Conservation (phyloP, 2,888 invertebrate species). For the Eledone cirrhosa region DNA sequence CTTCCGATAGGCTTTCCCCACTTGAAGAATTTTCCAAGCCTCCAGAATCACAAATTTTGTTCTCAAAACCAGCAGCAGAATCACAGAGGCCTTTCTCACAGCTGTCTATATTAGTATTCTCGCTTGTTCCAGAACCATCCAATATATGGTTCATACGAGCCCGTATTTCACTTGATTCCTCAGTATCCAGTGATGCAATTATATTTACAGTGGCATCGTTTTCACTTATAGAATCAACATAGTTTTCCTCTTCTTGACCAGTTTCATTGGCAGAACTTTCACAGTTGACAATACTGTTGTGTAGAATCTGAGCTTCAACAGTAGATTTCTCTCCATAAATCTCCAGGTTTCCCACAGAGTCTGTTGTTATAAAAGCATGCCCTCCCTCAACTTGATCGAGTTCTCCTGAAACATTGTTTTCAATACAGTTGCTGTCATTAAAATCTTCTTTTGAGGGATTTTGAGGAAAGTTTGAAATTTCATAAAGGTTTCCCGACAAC, state of each 20-base stretch:
- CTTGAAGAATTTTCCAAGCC: not conserved
- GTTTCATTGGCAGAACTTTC: not conserved
- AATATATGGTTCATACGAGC: constrained; percentile 16
- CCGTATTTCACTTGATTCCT: not conserved
- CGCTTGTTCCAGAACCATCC: not conserved
- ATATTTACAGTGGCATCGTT: constrained; percentile 15
- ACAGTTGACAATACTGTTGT: not conserved
- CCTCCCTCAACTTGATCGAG: not conserved
- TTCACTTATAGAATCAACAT: constrained; percentile 4
- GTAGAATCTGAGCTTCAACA: not conserved
- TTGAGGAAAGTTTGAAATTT: constrained; percentile 12
- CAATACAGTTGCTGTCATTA: constrained; percentile 1
- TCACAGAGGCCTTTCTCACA: constrained; percentile 22
- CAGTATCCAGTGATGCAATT: constrained; percentile 6
- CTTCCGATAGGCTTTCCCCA: not conserved
- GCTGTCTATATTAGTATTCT: not conserved
- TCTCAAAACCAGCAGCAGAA: not conserved
- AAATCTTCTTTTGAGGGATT: not conserved
- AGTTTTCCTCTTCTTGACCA: not conserved
- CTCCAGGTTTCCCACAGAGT: not conserved
- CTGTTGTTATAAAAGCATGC: not conserved
- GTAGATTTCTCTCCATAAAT: constrained; percentile 10
- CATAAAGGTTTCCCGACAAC: not conserved
- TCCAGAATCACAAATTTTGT: constrained; percentile 21
- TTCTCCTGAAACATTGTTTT: constrained; percentile 22